Evolutionary conservation across 2,888 invertebrate species (phyloP), one percentile per base, ranked within the genome.

Genomic region (Drosophila pseudotakahashii): DNA sequence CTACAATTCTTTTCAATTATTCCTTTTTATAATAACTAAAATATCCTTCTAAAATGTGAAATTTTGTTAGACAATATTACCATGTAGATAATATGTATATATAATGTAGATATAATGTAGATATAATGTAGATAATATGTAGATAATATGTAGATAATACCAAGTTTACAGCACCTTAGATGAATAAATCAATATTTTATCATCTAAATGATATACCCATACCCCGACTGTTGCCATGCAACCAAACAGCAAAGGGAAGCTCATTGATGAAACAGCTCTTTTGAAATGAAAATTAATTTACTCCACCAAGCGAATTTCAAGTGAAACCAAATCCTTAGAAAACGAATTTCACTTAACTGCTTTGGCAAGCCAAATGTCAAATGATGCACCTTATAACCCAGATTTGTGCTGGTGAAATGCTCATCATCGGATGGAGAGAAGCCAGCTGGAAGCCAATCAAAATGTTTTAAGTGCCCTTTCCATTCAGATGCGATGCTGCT

Each of bases 381-480:
- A 34, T 26, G 59, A 16, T 59, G 23, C 34, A 42, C 42, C 53
- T 26, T 14, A 26, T 34, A 52, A 26, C 16, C 44, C 11, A 6
- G 34, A 61, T 45, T 32, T 45, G 19, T 48, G 39, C 30, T 36
- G 9, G 7, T 37, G 16, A 44, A 37, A 14, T 37, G 34, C 11
- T 26, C 47, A 41, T 60, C 41, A 41, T n/a, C n/a, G 45, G 32
- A 26, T 37, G 14, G 62, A 39, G 19, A n/a, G 47, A 26, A 37
- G 57, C 42, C 36, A 34, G 47, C 42, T 62, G 42, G 34, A 61
- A 39, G 64, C 34, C 66, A 64, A 60, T 69, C 70, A 69, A 69
- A 69, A 69, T 69, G 48, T 42, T 69, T 47, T 42, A 32, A 64
- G 53, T 45, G 66, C 45, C 53, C 64, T n/a, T 53, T 34, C 9